phyloP scores from a whole-genome alignment of 1,140 invertebrate species.

The Heliconius nattereri region DNA sequence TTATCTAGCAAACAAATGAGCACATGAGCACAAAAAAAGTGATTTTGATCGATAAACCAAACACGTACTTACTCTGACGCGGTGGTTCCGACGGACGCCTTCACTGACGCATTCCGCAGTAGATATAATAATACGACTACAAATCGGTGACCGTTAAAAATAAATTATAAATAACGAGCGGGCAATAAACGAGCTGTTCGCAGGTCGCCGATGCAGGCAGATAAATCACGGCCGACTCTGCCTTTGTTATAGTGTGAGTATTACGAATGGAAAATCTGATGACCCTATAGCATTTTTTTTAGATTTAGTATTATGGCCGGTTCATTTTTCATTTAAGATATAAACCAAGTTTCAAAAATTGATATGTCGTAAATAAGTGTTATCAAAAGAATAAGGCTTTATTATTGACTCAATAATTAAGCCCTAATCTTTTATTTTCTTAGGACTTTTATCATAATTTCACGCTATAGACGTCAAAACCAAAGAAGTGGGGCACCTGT shows the following conservation, averaged over 20 bases:
- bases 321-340: conserved; percentile 8
- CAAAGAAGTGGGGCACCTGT: conserved; percentile 38
- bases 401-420: background rate
- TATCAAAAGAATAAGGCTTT: background rate
- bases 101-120: conserved; percentile 33
- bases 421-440: background rate
- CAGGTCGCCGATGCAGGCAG: conserved; percentile 72
- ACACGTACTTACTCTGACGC: conserved; percentile 21
- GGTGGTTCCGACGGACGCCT: conserved; percentile 31
- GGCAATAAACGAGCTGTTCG: conserved; percentile 77
- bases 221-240: conserved; percentile 70
- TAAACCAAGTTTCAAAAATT: background rate
- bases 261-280: conserved; percentile 65
- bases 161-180: conserved; percentile 81
- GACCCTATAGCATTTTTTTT: conserved; percentile 29
- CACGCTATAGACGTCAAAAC: conserved; percentile 27
- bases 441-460: background rate
- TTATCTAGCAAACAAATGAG: conserved; percentile 26
- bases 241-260: conserved; percentile 64
- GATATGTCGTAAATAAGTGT: background rate
- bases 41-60: conserved; percentile 31
- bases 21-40: conserved; percentile 25
- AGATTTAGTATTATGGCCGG: conserved; percentile 5
- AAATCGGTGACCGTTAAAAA: conserved; percentile 79
- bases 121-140: conserved; percentile 56